phyloP scores from a whole-genome alignment of 2,888 invertebrate genomes.

The Clepsis dumicolana region DNA sequence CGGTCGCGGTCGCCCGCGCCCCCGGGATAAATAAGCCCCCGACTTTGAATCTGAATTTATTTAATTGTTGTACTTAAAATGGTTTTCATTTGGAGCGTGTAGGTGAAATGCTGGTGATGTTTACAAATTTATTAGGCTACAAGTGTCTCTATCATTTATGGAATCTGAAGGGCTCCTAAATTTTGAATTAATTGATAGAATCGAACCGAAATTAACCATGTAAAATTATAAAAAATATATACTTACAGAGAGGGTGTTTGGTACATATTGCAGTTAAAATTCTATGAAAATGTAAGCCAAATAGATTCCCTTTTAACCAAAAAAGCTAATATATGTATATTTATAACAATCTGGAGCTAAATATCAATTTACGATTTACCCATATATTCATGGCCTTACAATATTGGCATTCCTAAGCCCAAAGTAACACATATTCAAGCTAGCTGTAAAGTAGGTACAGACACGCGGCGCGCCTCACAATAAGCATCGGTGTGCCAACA shows the following conservation, averaged over 20 bases:
- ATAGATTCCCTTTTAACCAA: too few species aligned
- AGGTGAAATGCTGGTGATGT: not conserved
- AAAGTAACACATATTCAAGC: not conserved
- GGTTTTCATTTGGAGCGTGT: constrained; percentile 11
- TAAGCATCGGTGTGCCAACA: constrained; percentile 70
- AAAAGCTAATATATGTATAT: too few species aligned
- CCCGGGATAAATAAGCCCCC: constrained; percentile 45
- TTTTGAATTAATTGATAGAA: too few species aligned
- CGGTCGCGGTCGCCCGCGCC: constrained; percentile 44
- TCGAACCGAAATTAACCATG: too few species aligned
- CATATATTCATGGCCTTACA: not conserved
- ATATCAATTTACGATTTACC: too few species aligned
- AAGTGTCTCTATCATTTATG: too few species aligned
- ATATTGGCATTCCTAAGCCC: not conserved
- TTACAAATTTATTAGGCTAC: not conserved
- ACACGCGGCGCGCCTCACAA: constrained; percentile 56
- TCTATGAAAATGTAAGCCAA: too few species aligned
- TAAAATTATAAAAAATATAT: too few species aligned
- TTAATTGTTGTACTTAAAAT: constrained; percentile 42
- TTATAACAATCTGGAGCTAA: too few species aligned
- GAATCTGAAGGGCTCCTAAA: too few species aligned
- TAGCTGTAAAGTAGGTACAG: constrained; percentile 9
- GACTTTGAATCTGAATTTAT: constrained; percentile 40
- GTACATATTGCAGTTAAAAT: too few species aligned
- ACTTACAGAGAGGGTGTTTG: too few species aligned